Evolutionary conservation across 1,140 invertebrate genomes (phyloP).

Genomic region (Rhizoglyphus robini): DNA sequence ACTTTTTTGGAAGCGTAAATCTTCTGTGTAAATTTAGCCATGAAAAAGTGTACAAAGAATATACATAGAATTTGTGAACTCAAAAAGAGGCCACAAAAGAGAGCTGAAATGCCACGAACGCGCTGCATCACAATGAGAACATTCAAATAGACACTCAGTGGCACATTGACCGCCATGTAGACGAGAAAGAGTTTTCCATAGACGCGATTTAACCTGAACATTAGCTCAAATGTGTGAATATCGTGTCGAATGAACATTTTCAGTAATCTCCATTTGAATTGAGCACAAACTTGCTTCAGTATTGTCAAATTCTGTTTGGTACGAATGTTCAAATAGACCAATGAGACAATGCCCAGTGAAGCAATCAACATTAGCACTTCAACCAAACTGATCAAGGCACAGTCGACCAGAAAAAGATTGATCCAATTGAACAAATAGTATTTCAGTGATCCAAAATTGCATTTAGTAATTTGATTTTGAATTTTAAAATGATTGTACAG

Average conservation of each 20-base stretch:
- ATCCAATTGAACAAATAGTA: neutral
- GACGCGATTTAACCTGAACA: neutral
- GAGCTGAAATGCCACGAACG: neutral
- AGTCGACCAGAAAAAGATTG: neutral
- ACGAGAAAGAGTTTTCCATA: neutral
- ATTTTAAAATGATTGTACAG: too few relatives aligned
- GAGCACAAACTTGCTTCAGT: neutral
- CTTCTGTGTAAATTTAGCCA: neutral
- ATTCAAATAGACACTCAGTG: neutral
- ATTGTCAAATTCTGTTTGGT: neutral
- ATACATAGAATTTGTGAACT: neutral
- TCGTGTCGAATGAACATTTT: neutral
- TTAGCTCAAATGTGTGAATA: neutral
- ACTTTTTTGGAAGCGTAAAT: neutral
- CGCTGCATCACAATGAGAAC: neutral
- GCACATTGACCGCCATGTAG: neutral
- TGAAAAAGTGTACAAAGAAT: too few relatives aligned
- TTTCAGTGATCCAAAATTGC: too few relatives aligned
- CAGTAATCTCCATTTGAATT: neutral
- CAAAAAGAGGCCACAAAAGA: too few relatives aligned
- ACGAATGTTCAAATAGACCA: neutral
- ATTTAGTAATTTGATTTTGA: too few relatives aligned
- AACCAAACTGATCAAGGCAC: neutral
- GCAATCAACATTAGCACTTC: neutral
- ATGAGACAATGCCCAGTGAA: neutral